Conservation (phyloP, 1,140 invertebrate genomes). For the Drosophila micromelanica region DNA sequence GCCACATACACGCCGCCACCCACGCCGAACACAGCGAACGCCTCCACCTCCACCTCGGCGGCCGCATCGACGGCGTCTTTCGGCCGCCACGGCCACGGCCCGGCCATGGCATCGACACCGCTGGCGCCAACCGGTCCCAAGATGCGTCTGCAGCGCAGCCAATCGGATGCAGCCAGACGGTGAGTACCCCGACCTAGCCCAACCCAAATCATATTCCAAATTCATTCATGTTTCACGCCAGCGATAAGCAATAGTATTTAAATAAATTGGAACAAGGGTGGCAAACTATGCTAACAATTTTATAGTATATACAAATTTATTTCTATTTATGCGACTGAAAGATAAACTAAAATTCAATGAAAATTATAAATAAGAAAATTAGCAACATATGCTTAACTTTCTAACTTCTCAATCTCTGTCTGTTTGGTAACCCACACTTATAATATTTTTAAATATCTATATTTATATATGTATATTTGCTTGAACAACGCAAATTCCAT, state of each 20-base stretch:
- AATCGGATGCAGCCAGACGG: conserved; percentile 81
- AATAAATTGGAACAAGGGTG: no score
- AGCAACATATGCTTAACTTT: no score
- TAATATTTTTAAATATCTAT: no score
- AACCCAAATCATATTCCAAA: not conserved
- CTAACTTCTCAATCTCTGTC: no score
- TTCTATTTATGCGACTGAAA: no score
- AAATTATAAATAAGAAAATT: no score
- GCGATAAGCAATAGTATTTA: not conserved
- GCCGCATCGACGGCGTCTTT: conserved; percentile 38
- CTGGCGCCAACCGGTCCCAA: conserved; percentile 62
- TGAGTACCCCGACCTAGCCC: conserved; percentile 45
- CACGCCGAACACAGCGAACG: conserved; percentile 73
- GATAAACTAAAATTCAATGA: no score
- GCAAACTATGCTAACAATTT: no score
- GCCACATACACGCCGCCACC: conserved; percentile 79
- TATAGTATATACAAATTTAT: no score
- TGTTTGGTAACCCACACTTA: no score
- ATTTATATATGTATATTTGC: no score
- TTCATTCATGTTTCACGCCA: not conserved
- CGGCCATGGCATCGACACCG: conserved; percentile 55
- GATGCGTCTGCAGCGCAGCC: conserved; percentile 78
- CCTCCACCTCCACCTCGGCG: conserved; percentile 55
- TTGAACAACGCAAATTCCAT: no score
- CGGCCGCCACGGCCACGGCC: conserved; percentile 53